phyloP scores from a whole-genome alignment of 2,113 vertebrate genomes.

The Benitochromis conjunctus region DNA sequence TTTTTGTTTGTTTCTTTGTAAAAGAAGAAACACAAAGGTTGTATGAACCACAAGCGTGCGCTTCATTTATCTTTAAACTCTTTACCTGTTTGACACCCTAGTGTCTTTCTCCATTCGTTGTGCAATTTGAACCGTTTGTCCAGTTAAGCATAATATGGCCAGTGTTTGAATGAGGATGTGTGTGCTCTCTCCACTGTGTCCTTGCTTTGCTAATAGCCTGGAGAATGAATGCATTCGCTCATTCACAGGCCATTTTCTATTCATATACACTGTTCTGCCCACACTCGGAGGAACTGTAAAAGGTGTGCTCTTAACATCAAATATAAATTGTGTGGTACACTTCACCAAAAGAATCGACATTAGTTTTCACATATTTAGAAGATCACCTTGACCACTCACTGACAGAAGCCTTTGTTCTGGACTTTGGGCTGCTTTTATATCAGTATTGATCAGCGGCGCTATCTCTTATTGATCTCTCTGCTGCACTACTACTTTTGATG shows the following conservation, averaged over 20 bases:
- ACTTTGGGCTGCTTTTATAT: slow-evolving; percentile 35
- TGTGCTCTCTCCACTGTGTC: background rate
- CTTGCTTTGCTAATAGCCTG: slow-evolving; percentile 13
- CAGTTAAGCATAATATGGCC: background rate
- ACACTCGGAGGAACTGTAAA: background rate
- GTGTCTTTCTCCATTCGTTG: background rate
- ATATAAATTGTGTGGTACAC: background rate
- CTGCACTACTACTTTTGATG: slow-evolving; percentile 54
- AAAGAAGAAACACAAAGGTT: background rate
- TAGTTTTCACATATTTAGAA: background rate
- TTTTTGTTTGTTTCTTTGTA: background rate
- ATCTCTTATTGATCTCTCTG: slow-evolving; percentile 37
- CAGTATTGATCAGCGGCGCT: slow-evolving; percentile 41
- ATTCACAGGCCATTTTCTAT: background rate
- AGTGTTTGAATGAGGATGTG: background rate
- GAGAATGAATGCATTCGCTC: background rate
- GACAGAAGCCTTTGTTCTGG: slow-evolving; percentile 5
- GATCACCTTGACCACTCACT: slow-evolving; percentile 18
- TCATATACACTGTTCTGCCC: background rate
- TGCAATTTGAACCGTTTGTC: background rate
- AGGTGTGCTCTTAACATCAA: background rate
- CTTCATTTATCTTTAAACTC: background rate
- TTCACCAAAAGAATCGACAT: background rate
- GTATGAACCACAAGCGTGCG: background rate
- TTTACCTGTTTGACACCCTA: background rate